Base-by-base conservation (phyloP, 2,797 vertebrate species). In the Anniella stebbinsi region DNA sequence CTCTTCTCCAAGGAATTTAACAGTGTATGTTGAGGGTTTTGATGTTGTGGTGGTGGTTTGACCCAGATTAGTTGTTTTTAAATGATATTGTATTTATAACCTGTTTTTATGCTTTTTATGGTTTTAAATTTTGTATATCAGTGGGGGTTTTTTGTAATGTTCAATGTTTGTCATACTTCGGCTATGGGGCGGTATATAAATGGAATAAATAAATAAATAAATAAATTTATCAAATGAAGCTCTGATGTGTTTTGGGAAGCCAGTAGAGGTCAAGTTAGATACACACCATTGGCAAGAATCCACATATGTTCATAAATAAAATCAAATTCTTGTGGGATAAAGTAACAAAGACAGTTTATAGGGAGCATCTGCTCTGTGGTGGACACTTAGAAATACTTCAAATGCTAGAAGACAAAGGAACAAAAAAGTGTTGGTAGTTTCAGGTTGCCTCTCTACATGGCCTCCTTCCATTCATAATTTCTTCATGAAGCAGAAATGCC, bases 401-500 rank as follows among this genome's bases (percentile, higher is more conserved):
- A 69, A 38, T 66, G 23, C 5, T 66, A 28, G 72, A n/a, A 2
- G 4, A 75, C 17, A 69, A 73, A 63, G 67, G 41, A 41, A 45
- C 72, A 77, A 57, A 25, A 63, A 66, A 13, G 54, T 67, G 38
- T 83, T 38, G 51, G 80, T 84, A 38, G 38, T 21, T 89, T 83
- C 57, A 75, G n/a, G 84, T 82, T 73, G 36, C 28, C 28, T 72
- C 36, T 75, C 5, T 51, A 66, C 33, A 15, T 84, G 54, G 38
- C 88, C 48, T 76, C 33, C 15, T 51, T 76, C 86, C 45, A 87
- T 45, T 66, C 38, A 77, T 51, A 77, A 87, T 60, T 17, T 48
- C 80, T 63, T 76, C 72, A 30, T 81, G 57, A n/a, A 82, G 36
- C 17, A 73, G 80, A 82, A 82, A 82, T 57, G 66, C 45, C n/a